These are phyloP conservation scores for Menura novaehollandiae DNA, from an alignment of 2,113 vertebrate species.

Conservation along the genomic window DNA sequence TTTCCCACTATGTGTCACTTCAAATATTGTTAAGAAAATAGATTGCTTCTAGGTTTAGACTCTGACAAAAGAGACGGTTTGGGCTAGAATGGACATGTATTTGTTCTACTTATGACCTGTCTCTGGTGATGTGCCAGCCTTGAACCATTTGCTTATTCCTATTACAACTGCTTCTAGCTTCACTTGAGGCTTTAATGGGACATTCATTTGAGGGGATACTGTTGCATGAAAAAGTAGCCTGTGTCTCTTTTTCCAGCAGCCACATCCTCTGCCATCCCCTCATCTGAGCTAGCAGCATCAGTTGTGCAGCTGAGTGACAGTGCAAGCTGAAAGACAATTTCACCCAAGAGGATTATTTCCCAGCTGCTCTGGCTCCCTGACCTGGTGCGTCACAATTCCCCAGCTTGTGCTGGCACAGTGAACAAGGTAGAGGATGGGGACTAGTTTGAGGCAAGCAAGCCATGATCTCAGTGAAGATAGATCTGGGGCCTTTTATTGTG, in stretches of 20 bases:
- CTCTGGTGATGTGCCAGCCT: not conserved
- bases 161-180: not conserved
- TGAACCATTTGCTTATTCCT: slow-evolving; percentile 2
- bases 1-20: not conserved
- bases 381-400: not conserved
- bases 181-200: not conserved
- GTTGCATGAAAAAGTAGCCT: not conserved
- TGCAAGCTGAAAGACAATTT: not conserved
- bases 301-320: not conserved
- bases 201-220: not conserved
- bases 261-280: not conserved
- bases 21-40: not conserved
- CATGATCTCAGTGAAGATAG: not conserved
- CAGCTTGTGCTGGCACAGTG: not conserved
- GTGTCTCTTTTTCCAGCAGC: not conserved
- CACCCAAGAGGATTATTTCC: not conserved
- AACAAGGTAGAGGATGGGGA: not conserved
- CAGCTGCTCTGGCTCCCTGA: not conserved
- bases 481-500: not conserved
- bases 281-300: not conserved
- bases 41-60: not conserved
- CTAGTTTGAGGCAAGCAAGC: not conserved
- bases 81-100: not conserved
- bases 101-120: not conserved
- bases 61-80: not conserved